Conservation (phyloP, 2,888 invertebrate genomes). For the Drosophila borealis region DNA sequence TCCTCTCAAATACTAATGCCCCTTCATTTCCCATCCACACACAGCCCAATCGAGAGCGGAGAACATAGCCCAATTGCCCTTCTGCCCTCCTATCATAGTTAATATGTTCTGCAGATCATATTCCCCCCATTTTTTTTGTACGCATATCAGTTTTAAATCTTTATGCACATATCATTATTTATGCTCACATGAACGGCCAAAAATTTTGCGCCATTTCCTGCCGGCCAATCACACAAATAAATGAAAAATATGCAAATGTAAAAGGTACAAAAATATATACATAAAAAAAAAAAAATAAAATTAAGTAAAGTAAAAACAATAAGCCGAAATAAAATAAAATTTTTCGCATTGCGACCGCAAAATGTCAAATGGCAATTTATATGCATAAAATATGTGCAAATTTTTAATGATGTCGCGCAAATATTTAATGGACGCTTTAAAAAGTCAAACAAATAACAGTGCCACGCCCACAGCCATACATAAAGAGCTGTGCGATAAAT, state of each 20-base stretch:
- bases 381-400: slow-evolving; percentile 56
- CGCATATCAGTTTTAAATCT: slow-evolving; percentile 36
- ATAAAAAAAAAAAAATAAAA: slow-evolving; percentile 4
- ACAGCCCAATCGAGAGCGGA: slow-evolving; percentile 37
- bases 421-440: slow-evolving; percentile 45
- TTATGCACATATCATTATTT: slow-evolving; percentile 48
- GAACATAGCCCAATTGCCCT: slow-evolving; percentile 10
- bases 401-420: slow-evolving; percentile 59
- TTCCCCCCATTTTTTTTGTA: background rate
- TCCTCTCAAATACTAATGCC: no score
- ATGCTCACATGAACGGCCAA: slow-evolving; percentile 41
- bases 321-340: slow-evolving; percentile 16
- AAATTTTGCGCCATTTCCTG: slow-evolving; percentile 52
- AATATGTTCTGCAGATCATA: slow-evolving; percentile 1
- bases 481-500: slow-evolving; percentile 31
- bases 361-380: slow-evolving; percentile 69
- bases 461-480: background rate
- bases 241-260: slow-evolving; percentile 67
- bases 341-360: slow-evolving; percentile 52
- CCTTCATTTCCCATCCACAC: slow-evolving; percentile 1
- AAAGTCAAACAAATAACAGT: slow-evolving; percentile 33
- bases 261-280: slow-evolving; percentile 8
- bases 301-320: slow-evolving; percentile 8
- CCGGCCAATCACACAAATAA: slow-evolving; percentile 59
- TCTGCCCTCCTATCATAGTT: slow-evolving; percentile 1